Evolutionary conservation across 2,888 invertebrate genomes (phyloP), one percentile per base, ranked within the genome.

Genomic region (Nomada fucata): DNA sequence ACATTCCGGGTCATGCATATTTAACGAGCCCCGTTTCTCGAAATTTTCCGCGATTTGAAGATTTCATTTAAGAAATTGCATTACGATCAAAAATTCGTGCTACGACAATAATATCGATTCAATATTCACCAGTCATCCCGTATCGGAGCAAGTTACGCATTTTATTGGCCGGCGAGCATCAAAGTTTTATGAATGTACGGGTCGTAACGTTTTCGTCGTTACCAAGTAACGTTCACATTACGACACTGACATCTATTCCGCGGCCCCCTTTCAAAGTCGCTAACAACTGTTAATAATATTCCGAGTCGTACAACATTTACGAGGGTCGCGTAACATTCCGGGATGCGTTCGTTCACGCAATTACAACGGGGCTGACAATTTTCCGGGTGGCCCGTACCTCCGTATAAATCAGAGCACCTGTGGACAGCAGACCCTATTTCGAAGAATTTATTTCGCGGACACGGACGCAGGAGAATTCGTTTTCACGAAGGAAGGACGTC

Each of bases 381-480:
- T 53, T 67, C 26, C 55, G n/a, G 13, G 23, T 0, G 23, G 2
- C 10, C 3, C 10, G 60, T 2, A 11, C 36, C 15, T 23, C 42
- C 20, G 26, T 23, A 47, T 85, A 69, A 80, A 79, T 79, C 67
- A 76, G 50, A 29, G 57, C 59, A 74, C 44, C 70, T 61, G 65
- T 53, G n/a, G 61, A 73, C 82, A 75, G 59, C n/a, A n/a, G 60
- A 63, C 59, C 55, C 79, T 81, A 71, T 59, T 72, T 63, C 55
- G 18, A 0, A 23, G 72, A 81, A 86, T 86, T 79, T 78, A 83
- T 86, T 61, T 76, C 60, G 53, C 23, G 64, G n/a, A 50, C 61
- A 55, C 53, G 65, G 52, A 42, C 42, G n/a, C 57, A 18, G 63
- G 65, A 72, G 73, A 84, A 82, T 85, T 82, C 60, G 63, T 82